These are phyloP conservation scores for Geotrupes spiniger DNA, from an alignment of 2,888 invertebrate genomes.

Conservation along the genomic window DNA sequence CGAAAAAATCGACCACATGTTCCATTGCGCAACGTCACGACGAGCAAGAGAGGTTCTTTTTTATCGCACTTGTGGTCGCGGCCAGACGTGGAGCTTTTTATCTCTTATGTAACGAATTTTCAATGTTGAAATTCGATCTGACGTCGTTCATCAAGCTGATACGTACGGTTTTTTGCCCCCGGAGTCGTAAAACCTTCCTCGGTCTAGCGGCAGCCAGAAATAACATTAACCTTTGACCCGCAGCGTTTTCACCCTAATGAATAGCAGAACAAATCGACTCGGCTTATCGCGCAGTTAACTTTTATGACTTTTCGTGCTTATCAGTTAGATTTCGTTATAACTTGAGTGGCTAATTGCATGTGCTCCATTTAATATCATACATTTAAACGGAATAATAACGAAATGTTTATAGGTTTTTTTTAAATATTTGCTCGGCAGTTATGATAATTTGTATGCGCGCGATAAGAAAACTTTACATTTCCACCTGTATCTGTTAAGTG, in stretches of 20 bases:
- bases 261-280: conserved; percentile 21
- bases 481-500: too few relatives aligned
- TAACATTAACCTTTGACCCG: conserved; percentile 29
- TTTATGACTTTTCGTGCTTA: conserved; percentile 27
- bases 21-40: too few relatives aligned
- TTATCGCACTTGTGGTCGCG: too few relatives aligned
- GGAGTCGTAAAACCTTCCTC: conserved; percentile 19
- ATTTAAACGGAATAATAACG: conserved; percentile 7
- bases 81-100: conserved; percentile 10
- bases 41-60: too few relatives aligned
- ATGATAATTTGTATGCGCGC: too few relatives aligned
- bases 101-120: conserved; percentile 13
- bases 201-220: conserved; percentile 22
- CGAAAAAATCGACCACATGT: too few relatives aligned
- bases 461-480: too few relatives aligned
- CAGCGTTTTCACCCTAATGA: conserved; percentile 23
- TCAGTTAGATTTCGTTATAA: conserved; percentile 23
- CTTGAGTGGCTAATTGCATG: conserved; percentile 26
- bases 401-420: background rate
- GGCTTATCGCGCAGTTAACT: conserved; percentile 25
- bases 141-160: conserved; percentile 10
- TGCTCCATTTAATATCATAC: conserved; percentile 8
- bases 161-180: conserved; percentile 15
- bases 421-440: too few relatives aligned
- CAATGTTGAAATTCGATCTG: conserved; percentile 11